These are phyloP conservation scores for Icerya purchasi DNA, from an alignment of 2,888 invertebrate species.

Conservation along the genomic window DNA sequence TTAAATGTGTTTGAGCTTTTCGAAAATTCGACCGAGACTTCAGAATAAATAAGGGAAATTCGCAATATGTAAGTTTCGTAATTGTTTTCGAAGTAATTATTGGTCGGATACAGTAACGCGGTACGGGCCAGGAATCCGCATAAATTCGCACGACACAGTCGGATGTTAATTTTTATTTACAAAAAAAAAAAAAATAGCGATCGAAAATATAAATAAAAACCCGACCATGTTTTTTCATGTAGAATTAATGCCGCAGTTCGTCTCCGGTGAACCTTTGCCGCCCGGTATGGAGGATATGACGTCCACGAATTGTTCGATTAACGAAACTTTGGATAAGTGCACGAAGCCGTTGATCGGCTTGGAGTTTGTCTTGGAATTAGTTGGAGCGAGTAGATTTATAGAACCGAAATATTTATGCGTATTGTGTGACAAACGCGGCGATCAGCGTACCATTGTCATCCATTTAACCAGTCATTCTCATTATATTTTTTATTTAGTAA, in stretches of 20 bases:
- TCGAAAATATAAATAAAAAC: too few species aligned
- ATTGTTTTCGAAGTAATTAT: too few species aligned
- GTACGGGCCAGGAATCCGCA: too few species aligned
- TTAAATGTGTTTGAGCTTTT: too few species aligned
- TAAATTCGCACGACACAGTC: too few species aligned
- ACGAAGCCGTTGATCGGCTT: conserved; percentile 30
- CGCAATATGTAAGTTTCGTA: too few species aligned
- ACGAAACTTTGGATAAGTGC: conserved; percentile 30
- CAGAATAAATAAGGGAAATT: too few species aligned
- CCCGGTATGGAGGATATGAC: conserved; percentile 44
- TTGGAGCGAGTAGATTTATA: conserved; percentile 30
- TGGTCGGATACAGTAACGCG: too few species aligned
- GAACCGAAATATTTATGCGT: conserved; percentile 57
- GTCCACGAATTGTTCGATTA: conserved; percentile 27
- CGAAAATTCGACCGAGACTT: too few species aligned
- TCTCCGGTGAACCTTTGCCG: conserved; percentile 39
- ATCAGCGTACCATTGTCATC: conserved; percentile 52
- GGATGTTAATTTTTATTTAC: too few species aligned
- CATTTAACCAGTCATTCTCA: conserved; percentile 61
- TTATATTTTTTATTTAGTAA: conserved; percentile 45
- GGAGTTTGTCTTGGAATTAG: conserved; percentile 54
- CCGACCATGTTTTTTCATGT: too few species aligned
- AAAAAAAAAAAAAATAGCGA: too few species aligned
- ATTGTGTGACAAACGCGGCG: conserved; percentile 56
- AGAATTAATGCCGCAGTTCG: not conserved